Base-by-base conservation (phyloP, 2,113 vertebrate species). In the Onychorhynchus coronatus region DNA sequence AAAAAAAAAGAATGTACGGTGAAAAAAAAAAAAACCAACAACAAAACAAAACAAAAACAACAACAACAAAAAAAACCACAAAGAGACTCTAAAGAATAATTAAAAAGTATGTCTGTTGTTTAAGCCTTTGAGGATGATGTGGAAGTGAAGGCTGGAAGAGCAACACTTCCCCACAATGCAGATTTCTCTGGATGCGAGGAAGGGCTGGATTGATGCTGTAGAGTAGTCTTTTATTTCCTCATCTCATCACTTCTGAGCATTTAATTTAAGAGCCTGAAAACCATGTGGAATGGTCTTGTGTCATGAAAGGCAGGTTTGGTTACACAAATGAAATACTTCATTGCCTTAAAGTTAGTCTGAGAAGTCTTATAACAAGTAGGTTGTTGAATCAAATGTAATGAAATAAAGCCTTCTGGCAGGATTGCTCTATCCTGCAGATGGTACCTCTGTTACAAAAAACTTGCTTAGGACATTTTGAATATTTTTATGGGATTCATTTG, bases 121-220 rank as follows among this genome's bases (percentile, higher is more conserved):
- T 55, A 83, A 55, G 19, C 41, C 31, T 76, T 61, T 70, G 44
- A 41, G 35, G 44, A 3, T 21, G 13, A 8, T 42, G 22, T 52
- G 23, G 31, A 62, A 58, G 25, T 30, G 17, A 37, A 76, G 44
- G 11, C 30, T 91, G 83, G 49, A 73, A 70, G 67, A 72, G 35
- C 56, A 65, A 25, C 0, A 2, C 30, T 75, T 11, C 4, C 14
- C 50, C 1, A 1, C 39, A 39, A 2, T 3, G 5, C 6, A n/a
- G 24, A 12, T 73, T 31, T 4, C 5, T 8, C 63, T 76, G 37
- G 31, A 6, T 16, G 2, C 0, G 8, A 46, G 61, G n/a, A 91
- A 37, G 17, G 65, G 33, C 18, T 65, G 44, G 22, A 11, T 31
- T 42, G 19, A 8, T 88, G 41, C 42, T 53, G 24, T 31, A 44